Evolutionary conservation across 2,113 vertebrate species (phyloP).

Genomic region (Clupea harengus): DNA sequence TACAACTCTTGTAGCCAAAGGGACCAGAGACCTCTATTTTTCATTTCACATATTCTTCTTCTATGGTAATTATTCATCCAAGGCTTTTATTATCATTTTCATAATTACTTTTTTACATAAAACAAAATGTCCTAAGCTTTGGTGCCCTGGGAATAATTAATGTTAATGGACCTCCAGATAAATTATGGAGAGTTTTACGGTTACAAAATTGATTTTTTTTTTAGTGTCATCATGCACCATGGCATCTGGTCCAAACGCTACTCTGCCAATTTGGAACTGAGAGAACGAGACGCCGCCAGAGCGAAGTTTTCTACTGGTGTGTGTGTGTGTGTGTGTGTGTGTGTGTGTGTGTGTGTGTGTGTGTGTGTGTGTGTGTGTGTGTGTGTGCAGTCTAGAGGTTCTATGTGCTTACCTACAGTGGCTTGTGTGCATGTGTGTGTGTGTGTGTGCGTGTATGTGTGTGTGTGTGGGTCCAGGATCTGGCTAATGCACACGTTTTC

Average conservation of each 20-base stretch:
- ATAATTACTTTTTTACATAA: slow-evolving; percentile 13
- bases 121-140: background rate
- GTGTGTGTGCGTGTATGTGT: no score
- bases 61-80: background rate
- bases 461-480: no score
- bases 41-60: background rate
- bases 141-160: background rate
- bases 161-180: background rate
- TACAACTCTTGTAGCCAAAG: background rate
- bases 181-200: background rate
- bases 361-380: no score
- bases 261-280: background rate
- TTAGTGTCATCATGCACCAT: background rate
- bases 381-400: no score
- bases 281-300: background rate
- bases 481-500: no score
- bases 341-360: no score
- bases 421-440: no score
- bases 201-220: background rate
- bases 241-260: background rate
- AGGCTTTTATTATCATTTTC: background rate
- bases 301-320: no score
- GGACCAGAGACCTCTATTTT: background rate
- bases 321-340: background rate
- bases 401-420: no score